Percentiles rank a stretch among this genome's conserved stretches.
These are phyloP conservation scores for Pangasius mekongensis DNA, from an alignment of 2,797 vertebrate species.

Conservation along the genomic window DNA sequence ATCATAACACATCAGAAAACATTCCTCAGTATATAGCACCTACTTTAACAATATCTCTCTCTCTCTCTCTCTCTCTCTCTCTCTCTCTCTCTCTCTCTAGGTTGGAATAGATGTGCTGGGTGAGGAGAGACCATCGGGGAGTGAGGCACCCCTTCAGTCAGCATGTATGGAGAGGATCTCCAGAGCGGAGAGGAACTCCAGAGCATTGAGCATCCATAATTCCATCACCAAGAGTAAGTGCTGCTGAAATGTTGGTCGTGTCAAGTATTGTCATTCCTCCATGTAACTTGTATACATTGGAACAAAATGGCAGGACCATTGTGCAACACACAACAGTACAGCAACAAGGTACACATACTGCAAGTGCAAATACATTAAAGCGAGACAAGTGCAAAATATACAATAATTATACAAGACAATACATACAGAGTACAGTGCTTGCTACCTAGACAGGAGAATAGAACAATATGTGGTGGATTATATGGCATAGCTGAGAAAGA, in stretches of 20 bases:
- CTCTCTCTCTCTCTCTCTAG: constrained; percentile 60
- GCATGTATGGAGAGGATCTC: constrained; percentile 66
- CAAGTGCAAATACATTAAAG: background rate
- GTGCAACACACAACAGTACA: too few species aligned
- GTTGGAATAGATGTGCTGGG: constrained; percentile 63
- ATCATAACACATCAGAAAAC: constrained; percentile 13
- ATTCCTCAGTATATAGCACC: background rate
- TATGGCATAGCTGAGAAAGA: background rate
- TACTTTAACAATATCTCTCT: constrained; percentile 31
- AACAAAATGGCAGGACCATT: background rate
- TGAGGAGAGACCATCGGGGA: constrained; percentile 73
- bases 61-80: background rate
- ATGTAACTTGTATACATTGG: background rate
- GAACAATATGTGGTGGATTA: background rate
- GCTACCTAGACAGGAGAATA: background rate
- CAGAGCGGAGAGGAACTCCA: constrained; percentile 77
- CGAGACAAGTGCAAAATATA: background rate
- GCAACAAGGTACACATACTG: background rate
- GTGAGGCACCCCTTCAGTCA: constrained; percentile 66
- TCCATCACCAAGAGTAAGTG: constrained; percentile 75
- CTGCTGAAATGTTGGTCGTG: background rate
- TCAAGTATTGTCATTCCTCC: background rate
- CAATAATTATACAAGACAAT: background rate
- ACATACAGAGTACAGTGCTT: background rate
- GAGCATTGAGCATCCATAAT: constrained; percentile 85